Evolutionary conservation across 2,888 invertebrate species (phyloP), one percentile per base, ranked within the genome.

Genomic region (Empis livida): DNA sequence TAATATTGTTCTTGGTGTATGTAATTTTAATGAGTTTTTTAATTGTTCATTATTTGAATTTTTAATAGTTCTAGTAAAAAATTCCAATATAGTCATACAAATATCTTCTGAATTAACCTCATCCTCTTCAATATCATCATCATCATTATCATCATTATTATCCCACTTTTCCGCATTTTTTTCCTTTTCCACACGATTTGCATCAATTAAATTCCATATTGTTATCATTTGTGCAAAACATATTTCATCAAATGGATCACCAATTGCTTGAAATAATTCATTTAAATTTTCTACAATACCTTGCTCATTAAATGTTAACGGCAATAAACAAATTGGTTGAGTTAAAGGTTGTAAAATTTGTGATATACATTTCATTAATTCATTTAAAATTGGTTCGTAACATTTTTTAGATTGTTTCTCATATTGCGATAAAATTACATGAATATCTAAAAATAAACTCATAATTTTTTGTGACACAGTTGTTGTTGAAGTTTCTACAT

Each of bases 401-500:
- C 57, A 60, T 14, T 52, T 49, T 44, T 56, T 57, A 3, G 67
- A 63, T 8, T 53, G 42, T 31, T 61, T 58, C 13, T 62, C 63
- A 49, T 66, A 61, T 45, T 67, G 66, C 11, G 63, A 61, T 16
- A 70, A 53, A 38, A 67, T 66, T 8, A 64, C 62, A 49, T 65
- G 65, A 37, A 69, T 65, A 49, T 70, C 69, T 45, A 70, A 56
- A 52, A 69, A 70, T 42, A 65, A 61, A 47, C 61, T 65, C 56
- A 67, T 66, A n/a, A 62, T 61, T 51, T 66, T 65, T 37, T 61
- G 56, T 41, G 60, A 59, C 46, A 59, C 58, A 16, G 60, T 56
- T 13, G 59, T 57, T 5, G 57, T 52, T 1, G 53, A 45, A n/a
- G 51, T 52, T 11, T 55, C 56, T 9, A 53, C 51, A 35, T 53